A percentile compares a stretch with the other conserved stretches of the same genome.
phyloP scores from a whole-genome alignment of 2,888 invertebrate genomes.

The Leptinotarsa peninsularis region DNA sequence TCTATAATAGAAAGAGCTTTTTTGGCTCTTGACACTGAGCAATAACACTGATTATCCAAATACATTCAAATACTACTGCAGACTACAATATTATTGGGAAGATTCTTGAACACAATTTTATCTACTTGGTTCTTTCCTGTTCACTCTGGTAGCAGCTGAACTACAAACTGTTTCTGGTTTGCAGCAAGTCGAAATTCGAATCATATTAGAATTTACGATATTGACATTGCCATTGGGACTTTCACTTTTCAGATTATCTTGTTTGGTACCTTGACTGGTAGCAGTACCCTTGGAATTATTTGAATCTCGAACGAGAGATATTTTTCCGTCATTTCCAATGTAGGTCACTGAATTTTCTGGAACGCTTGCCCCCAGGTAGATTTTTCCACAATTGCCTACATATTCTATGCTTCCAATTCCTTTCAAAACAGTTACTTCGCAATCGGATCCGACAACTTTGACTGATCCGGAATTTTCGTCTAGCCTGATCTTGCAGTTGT shows the following conservation, averaged over 20 bases:
- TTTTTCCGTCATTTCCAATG: slow-evolving; percentile 45
- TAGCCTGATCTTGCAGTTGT: slow-evolving; percentile 46
- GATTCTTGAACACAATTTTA: not conserved
- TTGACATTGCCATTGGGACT: not conserved
- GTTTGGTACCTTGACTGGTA: not conserved
- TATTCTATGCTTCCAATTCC: slow-evolving; percentile 46
- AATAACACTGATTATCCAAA: not conserved
- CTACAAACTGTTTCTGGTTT: not conserved
- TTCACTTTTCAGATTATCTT: not conserved
- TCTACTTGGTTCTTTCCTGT: not conserved
- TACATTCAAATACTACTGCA: not conserved
- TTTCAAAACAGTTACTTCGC: slow-evolving; percentile 42
- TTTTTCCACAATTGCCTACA: slow-evolving; percentile 49
- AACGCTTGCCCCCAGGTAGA: slow-evolving; percentile 40
- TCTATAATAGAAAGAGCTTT: too few relatives aligned
- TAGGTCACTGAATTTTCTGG: slow-evolving; percentile 43
- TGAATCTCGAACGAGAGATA: slow-evolving; percentile 4
- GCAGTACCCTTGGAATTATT: not conserved
- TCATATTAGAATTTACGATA: slow-evolving; percentile 12
- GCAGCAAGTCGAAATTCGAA: slow-evolving; percentile 3
- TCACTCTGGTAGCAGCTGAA: not conserved
- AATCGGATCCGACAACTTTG: slow-evolving; percentile 46
- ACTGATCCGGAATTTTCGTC: slow-evolving; percentile 41
- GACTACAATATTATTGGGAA: too few relatives aligned
- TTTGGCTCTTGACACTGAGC: too few relatives aligned